phyloP scores from a whole-genome alignment of 2,888 invertebrate species.

The Hofmannophila pseudospretella region DNA sequence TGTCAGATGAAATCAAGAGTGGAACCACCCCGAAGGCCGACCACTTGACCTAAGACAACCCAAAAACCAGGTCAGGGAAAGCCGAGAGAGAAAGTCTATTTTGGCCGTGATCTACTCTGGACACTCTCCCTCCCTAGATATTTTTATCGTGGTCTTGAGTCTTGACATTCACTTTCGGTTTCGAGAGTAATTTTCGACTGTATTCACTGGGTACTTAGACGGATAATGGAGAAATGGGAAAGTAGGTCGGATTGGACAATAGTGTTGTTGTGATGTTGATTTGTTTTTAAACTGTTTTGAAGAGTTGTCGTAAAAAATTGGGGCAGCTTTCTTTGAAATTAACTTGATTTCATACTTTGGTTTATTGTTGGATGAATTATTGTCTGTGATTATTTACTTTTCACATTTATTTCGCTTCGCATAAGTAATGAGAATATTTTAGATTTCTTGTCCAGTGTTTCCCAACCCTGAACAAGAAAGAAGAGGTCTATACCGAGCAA shows the following conservation, averaged over 20 bases:
- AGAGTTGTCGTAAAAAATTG: not conserved
- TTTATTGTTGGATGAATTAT: not conserved
- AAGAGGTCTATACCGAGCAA: too few species aligned
- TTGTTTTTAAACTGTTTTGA: not conserved
- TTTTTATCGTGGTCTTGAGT: conserved; percentile 46
- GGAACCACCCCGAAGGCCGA: conserved; percentile 58
- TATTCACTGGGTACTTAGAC: conserved; percentile 12
- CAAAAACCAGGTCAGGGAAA: conserved; percentile 59
- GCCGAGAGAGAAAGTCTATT: conserved; percentile 60
- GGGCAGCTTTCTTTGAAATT: not conserved
- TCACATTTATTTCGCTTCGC: too few species aligned
- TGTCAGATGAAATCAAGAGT: conserved; percentile 67
- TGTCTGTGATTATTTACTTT: too few species aligned
- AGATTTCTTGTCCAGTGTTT: too few species aligned
- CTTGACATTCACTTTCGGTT: conserved; percentile 40
- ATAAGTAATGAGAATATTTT: too few species aligned
- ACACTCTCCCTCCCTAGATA: conserved; percentile 59
- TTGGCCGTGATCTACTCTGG: conserved; percentile 15
- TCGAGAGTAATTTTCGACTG: conserved; percentile 20
- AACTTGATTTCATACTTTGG: not conserved
- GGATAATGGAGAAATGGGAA: not conserved
- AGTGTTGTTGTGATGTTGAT: conserved; percentile 1
- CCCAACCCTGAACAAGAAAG: too few species aligned
- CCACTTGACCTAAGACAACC: conserved; percentile 59
- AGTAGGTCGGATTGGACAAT: conserved; percentile 10